Base-by-base conservation (phyloP, 2,888 invertebrate genomes). In the Drosophila flavopinicola region DNA sequence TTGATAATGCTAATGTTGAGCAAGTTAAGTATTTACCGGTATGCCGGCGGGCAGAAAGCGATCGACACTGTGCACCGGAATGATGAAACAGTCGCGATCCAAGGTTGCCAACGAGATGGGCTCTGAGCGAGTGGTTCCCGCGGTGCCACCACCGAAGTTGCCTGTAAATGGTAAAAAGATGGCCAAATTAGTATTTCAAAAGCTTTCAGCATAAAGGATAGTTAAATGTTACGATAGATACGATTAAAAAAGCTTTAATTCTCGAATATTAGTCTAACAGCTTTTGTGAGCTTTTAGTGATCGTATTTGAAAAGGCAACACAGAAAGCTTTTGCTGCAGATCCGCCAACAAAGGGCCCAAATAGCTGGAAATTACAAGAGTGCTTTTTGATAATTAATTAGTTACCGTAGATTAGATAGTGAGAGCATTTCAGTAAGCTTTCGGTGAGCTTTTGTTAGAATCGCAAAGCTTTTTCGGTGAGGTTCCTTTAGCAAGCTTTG, bases 51-150 rank as follows among this genome's bases (percentile, higher is more conserved):
- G 97, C 85, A 97, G 93, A 92, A 97, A 97, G 80, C 97, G 93
- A 90, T 96, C 95, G 83, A 97, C 93, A 89, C 96, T 96, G 84
- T 97, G 96, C 45, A 97, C 95, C 6, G 97, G 97, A 91, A 97
- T 97, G 90, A 97, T 97, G 92, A 97, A 97, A 92, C 97, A 97
- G 92, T 97, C 97, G 87, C 95, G 93, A 91, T 97, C 96, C 85
- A 97, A 92, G 44, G 95, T 95, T 44, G 96, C 95, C 83, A 97
- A 92, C 3, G 96, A 95, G 64, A 95, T 94, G 33, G 95, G 95
- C 89, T 95, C 95, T 44, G 94, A 77, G 35, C 91, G 82, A 25
- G 90, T 85, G 11, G 83, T 84, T 51, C 87, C 88, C 53, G 73
- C 68, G 35, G 66, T 79, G 74, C 76, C 78, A 57, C 74, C 66